Percentiles rank a stretch among this genome's conserved stretches.
These are phyloP conservation scores for Ailurus styani DNA, from an alignment of 2,113 vertebrate genomes.

Conservation along the genomic window DNA sequence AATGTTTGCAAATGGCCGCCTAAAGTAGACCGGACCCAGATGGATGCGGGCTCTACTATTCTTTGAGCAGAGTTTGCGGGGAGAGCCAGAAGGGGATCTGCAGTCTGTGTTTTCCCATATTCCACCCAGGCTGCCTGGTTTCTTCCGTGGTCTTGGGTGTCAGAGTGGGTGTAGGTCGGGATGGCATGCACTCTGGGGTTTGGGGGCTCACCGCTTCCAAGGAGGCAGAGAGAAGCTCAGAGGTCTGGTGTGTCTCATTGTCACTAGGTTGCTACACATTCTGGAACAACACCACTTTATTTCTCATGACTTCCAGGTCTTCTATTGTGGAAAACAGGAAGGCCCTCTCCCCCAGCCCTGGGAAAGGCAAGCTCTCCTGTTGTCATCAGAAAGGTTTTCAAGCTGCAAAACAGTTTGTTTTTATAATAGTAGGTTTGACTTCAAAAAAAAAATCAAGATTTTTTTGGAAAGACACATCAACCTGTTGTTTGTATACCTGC, in stretches of 20 bases:
- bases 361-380: background rate
- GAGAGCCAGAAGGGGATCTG: background rate
- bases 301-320: background rate
- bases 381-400: background rate
- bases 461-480: background rate
- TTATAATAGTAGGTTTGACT: background rate
- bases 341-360: background rate
- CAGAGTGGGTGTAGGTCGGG: background rate
- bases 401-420: background rate
- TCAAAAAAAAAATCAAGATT: background rate
- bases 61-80: background rate
- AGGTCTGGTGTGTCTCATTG: background rate
- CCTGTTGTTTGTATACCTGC: background rate
- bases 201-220: background rate
- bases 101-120: background rate
- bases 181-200: background rate
- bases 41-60: background rate
- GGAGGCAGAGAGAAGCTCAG: background rate
- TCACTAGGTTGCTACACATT: background rate
- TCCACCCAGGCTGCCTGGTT: background rate
- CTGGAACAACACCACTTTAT: background rate
- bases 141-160: background rate
- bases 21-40: background rate
- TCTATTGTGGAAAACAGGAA: conserved; percentile 43
- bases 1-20: background rate